Evolutionary conservation across 2,888 invertebrate genomes (phyloP).

Genomic region (Hydriomena furcata): DNA sequence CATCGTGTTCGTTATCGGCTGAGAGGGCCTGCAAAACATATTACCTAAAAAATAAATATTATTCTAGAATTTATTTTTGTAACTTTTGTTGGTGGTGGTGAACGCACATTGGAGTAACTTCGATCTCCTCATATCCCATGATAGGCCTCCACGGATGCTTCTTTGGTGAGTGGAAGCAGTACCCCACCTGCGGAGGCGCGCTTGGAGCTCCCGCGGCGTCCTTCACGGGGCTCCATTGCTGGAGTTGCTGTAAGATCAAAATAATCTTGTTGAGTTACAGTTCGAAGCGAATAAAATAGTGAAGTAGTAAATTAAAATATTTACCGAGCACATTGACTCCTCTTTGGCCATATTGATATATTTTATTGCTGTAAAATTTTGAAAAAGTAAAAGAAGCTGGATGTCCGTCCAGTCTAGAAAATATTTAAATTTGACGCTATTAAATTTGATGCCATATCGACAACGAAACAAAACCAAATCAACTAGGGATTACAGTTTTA

Average conservation of each 20-base stretch:
- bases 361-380: slow-evolving; percentile 41
- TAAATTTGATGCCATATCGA: neutral
- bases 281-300: neutral
- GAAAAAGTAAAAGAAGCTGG: slow-evolving; percentile 34
- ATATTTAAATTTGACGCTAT: slow-evolving; percentile 36
- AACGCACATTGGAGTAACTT: slow-evolving; percentile 87
- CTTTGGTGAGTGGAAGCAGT: slow-evolving; percentile 88
- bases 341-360: slow-evolving; percentile 71
- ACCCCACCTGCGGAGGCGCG: slow-evolving; percentile 86
- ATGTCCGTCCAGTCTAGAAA: slow-evolving; percentile 9
- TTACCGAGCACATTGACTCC: slow-evolving; percentile 78
- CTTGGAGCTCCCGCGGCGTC: slow-evolving; percentile 85
- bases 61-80: neutral
- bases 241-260: slow-evolving; percentile 85
- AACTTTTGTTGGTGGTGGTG: neutral
- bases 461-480: slow-evolving; percentile 7
- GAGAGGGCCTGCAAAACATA: slow-evolving; percentile 79
- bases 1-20: slow-evolving; percentile 89
- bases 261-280: neutral
- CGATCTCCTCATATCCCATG: slow-evolving; percentile 90
- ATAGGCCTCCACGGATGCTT: slow-evolving; percentile 92
- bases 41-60: neutral
- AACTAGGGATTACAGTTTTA: too few relatives aligned
- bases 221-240: slow-evolving; percentile 89
- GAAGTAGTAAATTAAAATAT: slow-evolving; percentile 10